Percentiles rank a stretch among this genome's conserved stretches.
phyloP scores from a whole-genome alignment of 2,888 invertebrate genomes.

The Chirona hameri region DNA sequence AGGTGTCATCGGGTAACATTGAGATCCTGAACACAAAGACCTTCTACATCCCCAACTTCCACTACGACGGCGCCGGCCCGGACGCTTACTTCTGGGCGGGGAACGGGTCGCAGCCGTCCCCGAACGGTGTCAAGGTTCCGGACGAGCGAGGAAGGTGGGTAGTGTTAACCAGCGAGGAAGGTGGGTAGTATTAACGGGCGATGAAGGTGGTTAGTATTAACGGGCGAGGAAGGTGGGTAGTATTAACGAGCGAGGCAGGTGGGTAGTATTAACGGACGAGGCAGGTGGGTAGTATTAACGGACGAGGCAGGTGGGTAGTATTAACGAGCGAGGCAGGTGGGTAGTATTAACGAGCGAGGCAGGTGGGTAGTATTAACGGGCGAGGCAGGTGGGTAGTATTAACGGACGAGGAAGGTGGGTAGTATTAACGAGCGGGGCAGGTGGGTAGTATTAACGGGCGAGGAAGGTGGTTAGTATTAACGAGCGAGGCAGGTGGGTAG shows the following conservation, averaged over 20 bases:
- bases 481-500: too few species aligned
- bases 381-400: too few species aligned
- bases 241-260: slow-evolving; percentile 81
- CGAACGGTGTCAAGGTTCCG: slow-evolving; percentile 80
- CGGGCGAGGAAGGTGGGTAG: too few species aligned
- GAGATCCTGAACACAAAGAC: slow-evolving; percentile 87
- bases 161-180: too few species aligned
- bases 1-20: slow-evolving; percentile 79
- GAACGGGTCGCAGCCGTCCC: slow-evolving; percentile 73
- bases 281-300: slow-evolving; percentile 53
- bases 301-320: slow-evolving; percentile 63
- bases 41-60: slow-evolving; percentile 84
- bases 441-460: slow-evolving; percentile 64
- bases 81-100: slow-evolving; percentile 96
- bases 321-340: too few species aligned
- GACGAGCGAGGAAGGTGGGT: slow-evolving; percentile 74
- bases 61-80: slow-evolving; percentile 86
- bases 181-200: slow-evolving; percentile 64
- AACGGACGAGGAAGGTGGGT: slow-evolving; percentile 72
- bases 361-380: slow-evolving; percentile 49
- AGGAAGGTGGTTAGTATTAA: slow-evolving; percentile 55
- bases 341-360: slow-evolving; percentile 73
- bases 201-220: slow-evolving; percentile 55
- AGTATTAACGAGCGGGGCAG: too few species aligned
- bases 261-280: neutral